Conservation (phyloP, 2,888 invertebrate genomes). For the Coelopa pilipes region DNA sequence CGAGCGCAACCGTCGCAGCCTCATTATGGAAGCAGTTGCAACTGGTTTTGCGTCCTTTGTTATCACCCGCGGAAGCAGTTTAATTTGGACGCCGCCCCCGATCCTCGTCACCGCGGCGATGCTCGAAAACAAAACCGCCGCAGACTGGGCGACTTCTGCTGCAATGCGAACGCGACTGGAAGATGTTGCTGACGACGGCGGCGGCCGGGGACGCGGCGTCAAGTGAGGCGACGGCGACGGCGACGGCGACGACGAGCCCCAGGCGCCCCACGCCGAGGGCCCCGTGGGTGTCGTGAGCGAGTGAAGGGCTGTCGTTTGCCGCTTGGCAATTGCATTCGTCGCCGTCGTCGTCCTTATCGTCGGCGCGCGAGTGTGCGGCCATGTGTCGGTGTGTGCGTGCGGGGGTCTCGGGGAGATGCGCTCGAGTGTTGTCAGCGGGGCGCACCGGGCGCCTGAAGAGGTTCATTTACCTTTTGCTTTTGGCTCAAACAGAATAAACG, state of each 20-base stretch:
- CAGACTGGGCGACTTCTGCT: conserved; percentile 23
- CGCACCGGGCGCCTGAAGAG: conserved; percentile 11
- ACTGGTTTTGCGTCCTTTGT: conserved; percentile 17
- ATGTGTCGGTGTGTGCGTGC: too few relatives aligned
- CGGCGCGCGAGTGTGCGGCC: too few relatives aligned
- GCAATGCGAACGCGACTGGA: conserved; percentile 18
- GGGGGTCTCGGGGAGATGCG: background rate
- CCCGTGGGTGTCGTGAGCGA: background rate
- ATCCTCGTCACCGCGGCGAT: background rate
- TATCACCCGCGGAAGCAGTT: conserved; percentile 26
- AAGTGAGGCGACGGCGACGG: background rate
- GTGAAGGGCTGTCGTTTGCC: conserved; percentile 1
- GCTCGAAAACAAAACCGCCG: background rate
- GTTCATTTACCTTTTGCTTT: conserved; percentile 38
- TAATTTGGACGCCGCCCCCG: background rate
- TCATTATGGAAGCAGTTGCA: conserved; percentile 44
- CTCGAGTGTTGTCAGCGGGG: conserved; percentile 15
- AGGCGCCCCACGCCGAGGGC: background rate
- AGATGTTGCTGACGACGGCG: conserved; percentile 9
- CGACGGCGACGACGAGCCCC: background rate
- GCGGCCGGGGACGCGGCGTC: background rate
- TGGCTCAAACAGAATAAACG: conserved; percentile 27
- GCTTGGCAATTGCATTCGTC: conserved; percentile 17
- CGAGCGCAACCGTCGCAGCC: conserved; percentile 29
- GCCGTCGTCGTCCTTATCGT: too few relatives aligned